Base-by-base conservation (phyloP, 2,888 invertebrate genomes). In the Villa cingulata region DNA sequence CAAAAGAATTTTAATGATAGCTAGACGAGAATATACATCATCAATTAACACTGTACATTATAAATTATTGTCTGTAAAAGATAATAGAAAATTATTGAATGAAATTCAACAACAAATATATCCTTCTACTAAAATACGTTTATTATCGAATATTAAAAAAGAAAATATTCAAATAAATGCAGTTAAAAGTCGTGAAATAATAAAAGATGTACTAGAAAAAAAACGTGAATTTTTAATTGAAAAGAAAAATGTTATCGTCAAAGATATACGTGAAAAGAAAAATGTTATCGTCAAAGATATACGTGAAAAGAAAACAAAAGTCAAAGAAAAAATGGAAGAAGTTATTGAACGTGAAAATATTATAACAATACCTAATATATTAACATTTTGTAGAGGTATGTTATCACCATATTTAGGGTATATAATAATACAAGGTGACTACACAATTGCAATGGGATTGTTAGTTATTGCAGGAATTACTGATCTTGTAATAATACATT, bases 351-450 rank as follows among this genome's bases (percentile, higher is more conserved):
- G 75, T 56, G 95, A 96, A 73, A 92, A 94, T 68, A 78, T 94
- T 38, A 83, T 85, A 65, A 98, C 97, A 0, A 76, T 97, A 57
- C 97, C 97, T 14, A 97, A 97, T 70, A 72, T 89, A 42, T 70
- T 97, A 45, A 96, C 95, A 61, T 70, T 89, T 10, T 74, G 84
- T 19, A 77, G 97, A 58, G 94, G 96, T 58, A 70, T 78, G 9
- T 72, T 88, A 57, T 86, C 95, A 1, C 97, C 97, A 1, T 83
- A 86, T 61, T 73, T 97, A 53, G 91, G 91, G 20, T 87, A 89
- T 68, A 76, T 92, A 40, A 89, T 98, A 55, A 65, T 95, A 16
- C 79, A 86, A 57, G 81, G 83, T 23, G 74, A 86, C 55, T 96
- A 85, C 67, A 72, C 78, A 59, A 70, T 82, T 54, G 95, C 96